Evolutionary conservation across 2,113 vertebrate genomes (phyloP).

Genomic region (Fregata magnificens): DNA sequence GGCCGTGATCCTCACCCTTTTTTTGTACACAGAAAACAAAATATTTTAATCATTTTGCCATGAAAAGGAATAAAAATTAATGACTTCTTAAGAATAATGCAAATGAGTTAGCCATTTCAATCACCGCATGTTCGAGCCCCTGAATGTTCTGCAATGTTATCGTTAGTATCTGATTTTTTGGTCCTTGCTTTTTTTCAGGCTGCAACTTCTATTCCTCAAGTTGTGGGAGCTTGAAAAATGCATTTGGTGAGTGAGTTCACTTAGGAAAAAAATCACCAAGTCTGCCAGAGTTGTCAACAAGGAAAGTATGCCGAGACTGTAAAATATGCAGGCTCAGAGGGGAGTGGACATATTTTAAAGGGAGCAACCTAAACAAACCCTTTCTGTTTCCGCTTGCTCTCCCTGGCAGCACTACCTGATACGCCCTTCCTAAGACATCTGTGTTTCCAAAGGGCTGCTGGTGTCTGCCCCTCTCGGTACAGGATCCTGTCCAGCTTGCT

Average conservation of each 20-base stretch:
- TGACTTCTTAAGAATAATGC: background rate
- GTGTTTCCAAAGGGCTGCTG: background rate
- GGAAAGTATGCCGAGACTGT: conserved; percentile 45
- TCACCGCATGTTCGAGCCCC: background rate
- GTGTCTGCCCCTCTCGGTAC: background rate
- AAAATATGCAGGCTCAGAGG: conserved; percentile 31
- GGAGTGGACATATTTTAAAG: conserved; percentile 43
- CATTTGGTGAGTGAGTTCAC: background rate
- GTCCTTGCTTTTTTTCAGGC: background rate
- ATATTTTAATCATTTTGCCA: background rate
- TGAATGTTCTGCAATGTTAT: background rate
- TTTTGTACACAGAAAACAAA: background rate
- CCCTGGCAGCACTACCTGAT: background rate
- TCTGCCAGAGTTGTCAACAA: conserved; percentile 3
- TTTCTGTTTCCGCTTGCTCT: background rate
- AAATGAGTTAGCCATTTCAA: background rate
- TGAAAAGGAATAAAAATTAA: background rate
- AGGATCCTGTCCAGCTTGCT: background rate
- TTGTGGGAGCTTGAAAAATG: conserved; percentile 11
- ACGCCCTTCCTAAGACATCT: background rate
- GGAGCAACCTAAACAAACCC: background rate
- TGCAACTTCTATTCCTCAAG: background rate
- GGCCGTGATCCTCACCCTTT: background rate
- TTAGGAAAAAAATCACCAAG: background rate
- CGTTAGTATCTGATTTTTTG: background rate